Evolutionary conservation across 2,113 vertebrate genomes (phyloP), one percentile per base, ranked within the genome.

Genomic region (Psephotus haematonotus): DNA sequence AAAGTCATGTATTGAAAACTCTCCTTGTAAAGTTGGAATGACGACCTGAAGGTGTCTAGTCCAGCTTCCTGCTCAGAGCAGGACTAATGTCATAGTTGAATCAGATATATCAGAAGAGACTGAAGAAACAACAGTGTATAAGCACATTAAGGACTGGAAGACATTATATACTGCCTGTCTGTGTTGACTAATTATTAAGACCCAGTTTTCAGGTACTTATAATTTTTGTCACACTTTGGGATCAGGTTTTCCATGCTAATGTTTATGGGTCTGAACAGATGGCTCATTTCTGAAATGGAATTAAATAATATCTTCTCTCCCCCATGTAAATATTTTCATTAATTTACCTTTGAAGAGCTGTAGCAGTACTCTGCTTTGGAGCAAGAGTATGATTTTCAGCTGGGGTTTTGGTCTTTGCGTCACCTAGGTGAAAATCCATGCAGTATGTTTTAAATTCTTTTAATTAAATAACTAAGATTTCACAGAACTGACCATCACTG

Each of bases 1-100:
- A 79, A 27, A 57, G 5, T 31, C 3, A 1, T n/a, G 2, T 65
- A 6, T 65, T 0, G 0, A 65, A 63, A 88, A 15, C 7, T 46
- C 25, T 12, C 35, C 9, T 50, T 41, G 19, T 37, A 19, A 65
- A 49, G 17, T 11, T 75, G 50, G 13, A 78, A 75, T 47, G 39
- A 41, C 11, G 7, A 65, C 29, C 52, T 64, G 46, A 43, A 84
- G n/a, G n/a, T 47, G 5, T 8, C 13, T 35, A 46, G 33, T 39
- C 23, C 29, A 44, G 11, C 33, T 71, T 50, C 24, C 27, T 77
- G 5, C 53, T 81, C 22, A 49, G 39, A 94, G 46, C 50, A 89
- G 59, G 59, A 43, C 43, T 80, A 23, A 28, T 27, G 5, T 50
- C 3, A 1, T 74, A 52, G 37, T 50, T 46, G 80, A 31, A 76